phyloP scores from a whole-genome alignment of 2,797 vertebrate genomes.

The Scyliorhinus canicula region DNA sequence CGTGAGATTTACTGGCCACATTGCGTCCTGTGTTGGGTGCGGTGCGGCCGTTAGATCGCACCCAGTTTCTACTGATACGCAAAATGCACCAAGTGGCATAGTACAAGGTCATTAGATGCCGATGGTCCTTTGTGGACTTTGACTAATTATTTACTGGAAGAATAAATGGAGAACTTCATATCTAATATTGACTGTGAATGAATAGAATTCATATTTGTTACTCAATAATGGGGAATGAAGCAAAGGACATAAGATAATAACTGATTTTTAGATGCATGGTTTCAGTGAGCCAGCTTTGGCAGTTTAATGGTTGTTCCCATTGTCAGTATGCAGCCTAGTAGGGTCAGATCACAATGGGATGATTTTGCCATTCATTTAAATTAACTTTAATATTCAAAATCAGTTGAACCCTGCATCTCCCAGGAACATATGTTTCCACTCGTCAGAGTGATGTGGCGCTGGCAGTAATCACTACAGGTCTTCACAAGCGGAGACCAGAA shows the following conservation, averaged over 20 bases:
- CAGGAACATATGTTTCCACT: no score
- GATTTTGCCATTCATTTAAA: no score
- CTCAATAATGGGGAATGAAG: background rate
- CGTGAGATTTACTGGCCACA: no score
- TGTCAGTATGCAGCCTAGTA: background rate
- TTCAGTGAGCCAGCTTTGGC: background rate
- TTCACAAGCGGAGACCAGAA: no score
- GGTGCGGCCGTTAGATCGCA: no score
- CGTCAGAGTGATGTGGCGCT: no score
- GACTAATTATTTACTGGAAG: background rate
- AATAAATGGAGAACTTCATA: background rate
- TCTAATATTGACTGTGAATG: background rate
- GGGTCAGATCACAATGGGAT: background rate
- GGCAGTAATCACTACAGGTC: no score
- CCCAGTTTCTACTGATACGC: background rate
- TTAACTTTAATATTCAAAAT: no score
- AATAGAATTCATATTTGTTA: background rate
- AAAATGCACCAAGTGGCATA: background rate
- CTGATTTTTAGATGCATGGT: background rate
- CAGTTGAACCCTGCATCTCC: no score
- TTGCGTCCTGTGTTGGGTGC: no score
- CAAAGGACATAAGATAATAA: background rate
- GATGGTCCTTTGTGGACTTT: no score
- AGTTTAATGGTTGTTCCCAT: background rate
- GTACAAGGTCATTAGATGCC: background rate